phyloP scores from a whole-genome alignment of 2,797 vertebrate genomes.

The Pseudochirops corinnae region DNA sequence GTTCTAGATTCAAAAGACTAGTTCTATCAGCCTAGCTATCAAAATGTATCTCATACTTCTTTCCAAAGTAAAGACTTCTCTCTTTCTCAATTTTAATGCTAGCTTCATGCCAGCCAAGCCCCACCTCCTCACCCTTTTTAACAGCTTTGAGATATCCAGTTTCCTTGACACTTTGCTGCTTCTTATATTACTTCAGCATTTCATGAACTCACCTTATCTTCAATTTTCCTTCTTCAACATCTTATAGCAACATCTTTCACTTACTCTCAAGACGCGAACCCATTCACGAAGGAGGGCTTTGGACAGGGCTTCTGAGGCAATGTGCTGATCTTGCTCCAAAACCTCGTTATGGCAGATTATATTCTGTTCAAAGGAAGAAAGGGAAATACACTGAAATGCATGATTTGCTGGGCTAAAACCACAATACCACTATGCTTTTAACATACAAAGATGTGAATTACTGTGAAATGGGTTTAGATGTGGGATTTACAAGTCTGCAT shows the following conservation, averaged over 20 bases:
- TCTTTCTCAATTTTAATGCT: not conserved
- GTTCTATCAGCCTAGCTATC: not conserved
- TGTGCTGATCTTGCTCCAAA: slow-evolving; percentile 49
- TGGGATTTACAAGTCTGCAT: slow-evolving; percentile 63
- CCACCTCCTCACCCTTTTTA: slow-evolving; percentile 3
- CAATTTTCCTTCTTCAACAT: slow-evolving; percentile 19
- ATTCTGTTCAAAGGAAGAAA: slow-evolving; percentile 42
- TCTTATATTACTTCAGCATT: slow-evolving; percentile 31
- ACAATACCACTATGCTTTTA: slow-evolving; percentile 48
- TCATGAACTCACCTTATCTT: not conserved
- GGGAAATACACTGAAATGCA: slow-evolving; percentile 50
- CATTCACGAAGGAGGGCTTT: slow-evolving; percentile 32
- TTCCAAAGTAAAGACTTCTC: not conserved
- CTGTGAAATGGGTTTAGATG: slow-evolving; percentile 65
- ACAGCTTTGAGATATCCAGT: not conserved
- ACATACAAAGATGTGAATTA: slow-evolving; percentile 56
- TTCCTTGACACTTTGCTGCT: slow-evolving; percentile 34
- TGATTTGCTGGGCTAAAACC: slow-evolving; percentile 61
- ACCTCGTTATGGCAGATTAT: slow-evolving; percentile 26
- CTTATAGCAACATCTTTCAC: slow-evolving; percentile 52
- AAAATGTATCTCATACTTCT: not conserved
- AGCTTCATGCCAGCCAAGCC: not conserved
- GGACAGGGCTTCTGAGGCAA: slow-evolving; percentile 48
- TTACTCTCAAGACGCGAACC: slow-evolving; percentile 46
- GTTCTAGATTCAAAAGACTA: not conserved